Conservation (phyloP, 2,888 invertebrate species). For the Calameuta filiformis region DNA sequence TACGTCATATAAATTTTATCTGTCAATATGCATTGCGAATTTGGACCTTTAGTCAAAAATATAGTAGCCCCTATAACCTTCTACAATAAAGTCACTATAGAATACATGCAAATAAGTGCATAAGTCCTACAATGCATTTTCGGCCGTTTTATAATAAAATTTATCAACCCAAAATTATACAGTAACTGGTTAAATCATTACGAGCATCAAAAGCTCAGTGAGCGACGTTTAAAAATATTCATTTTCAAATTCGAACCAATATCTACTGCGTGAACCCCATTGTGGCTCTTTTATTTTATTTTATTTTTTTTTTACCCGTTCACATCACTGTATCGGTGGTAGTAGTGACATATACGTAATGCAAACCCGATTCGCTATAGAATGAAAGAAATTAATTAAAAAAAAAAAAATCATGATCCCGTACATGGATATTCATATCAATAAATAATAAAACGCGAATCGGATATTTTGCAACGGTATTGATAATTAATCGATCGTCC, state of each 20-base stretch:
- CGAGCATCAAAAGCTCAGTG: not conserved
- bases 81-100: not conserved
- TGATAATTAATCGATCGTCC: slow-evolving; percentile 33
- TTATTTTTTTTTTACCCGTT: not conserved
- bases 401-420: not conserved
- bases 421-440: slow-evolving; percentile 11
- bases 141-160: too few species aligned
- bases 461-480: slow-evolving; percentile 41
- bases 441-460: slow-evolving; percentile 33
- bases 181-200: too few species aligned
- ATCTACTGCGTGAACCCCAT: not conserved
- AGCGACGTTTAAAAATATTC: not conserved
- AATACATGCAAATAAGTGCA: not conserved
- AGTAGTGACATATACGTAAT: slow-evolving; percentile 45
- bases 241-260: not conserved
- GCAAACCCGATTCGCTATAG: slow-evolving; percentile 52
- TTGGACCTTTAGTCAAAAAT: not conserved
- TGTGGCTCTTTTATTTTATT: not conserved
- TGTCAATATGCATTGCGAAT: not conserved
- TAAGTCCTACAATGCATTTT: not conserved
- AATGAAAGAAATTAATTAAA: slow-evolving; percentile 7
- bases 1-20: not conserved
- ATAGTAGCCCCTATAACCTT: not conserved
- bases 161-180: too few species aligned
- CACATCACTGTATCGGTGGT: slow-evolving; percentile 32